Evolutionary conservation across 2,888 invertebrate genomes (phyloP).

Genomic region (Pachymerium ferrugineum): DNA sequence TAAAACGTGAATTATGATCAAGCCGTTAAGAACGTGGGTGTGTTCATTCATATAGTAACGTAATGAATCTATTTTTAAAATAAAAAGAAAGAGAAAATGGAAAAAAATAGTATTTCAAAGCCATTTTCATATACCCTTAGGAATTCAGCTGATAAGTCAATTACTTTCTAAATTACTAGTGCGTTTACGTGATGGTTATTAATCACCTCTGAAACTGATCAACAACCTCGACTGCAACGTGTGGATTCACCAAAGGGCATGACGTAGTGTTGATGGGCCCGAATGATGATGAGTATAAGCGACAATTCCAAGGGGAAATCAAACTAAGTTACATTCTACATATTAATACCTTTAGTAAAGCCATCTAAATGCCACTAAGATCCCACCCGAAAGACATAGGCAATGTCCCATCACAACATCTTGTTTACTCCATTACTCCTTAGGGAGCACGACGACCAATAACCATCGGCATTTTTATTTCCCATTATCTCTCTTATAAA

Average conservation of each 20-base stretch:
- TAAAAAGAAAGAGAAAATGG: not conserved
- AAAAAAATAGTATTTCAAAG: not conserved
- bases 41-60: not conserved
- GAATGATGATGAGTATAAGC: not conserved
- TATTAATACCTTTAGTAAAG: constrained; percentile 4
- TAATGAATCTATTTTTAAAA: not conserved
- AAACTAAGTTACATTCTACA: not conserved
- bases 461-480: not conserved
- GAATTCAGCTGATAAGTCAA: not conserved
- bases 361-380: not conserved
- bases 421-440: not conserved
- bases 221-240: not conserved
- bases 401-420: not conserved
- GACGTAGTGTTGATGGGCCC: not conserved
- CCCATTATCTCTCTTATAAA: not conserved
- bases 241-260: not conserved
- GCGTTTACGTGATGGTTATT: constrained; percentile 1
- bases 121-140: not conserved
- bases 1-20: not conserved
- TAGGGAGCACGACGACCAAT: not conserved
- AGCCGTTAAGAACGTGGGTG: not conserved
- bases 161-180: not conserved
- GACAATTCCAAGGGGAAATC: not conserved
- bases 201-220: not conserved
- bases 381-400: not conserved